A percentile compares a stretch with the other conserved stretches of the same genome.
Conservation (phyloP, 2,888 invertebrate genomes). For the Noctua fimbriata region DNA sequence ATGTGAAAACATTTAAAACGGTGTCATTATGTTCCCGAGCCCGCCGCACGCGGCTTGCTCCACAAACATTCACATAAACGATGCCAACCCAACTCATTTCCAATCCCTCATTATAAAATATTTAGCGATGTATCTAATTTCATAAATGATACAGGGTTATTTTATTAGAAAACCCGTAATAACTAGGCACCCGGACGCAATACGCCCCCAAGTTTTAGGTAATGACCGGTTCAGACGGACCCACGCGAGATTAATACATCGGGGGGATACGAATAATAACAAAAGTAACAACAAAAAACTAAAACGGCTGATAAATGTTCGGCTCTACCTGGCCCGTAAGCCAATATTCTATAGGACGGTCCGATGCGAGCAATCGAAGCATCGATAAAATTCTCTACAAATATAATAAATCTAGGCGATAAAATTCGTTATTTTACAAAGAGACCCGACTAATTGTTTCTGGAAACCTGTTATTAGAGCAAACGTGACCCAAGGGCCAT, state of each 20-base stretch:
- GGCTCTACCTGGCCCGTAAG: slow-evolving; percentile 83
- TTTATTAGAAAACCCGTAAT: slow-evolving; percentile 89
- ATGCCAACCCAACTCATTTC: slow-evolving; percentile 82
- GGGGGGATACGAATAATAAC: slow-evolving; percentile 87
- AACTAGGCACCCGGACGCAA: slow-evolving; percentile 88
- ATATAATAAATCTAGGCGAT: slow-evolving; percentile 89
- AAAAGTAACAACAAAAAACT: slow-evolving; percentile 87
- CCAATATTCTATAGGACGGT: slow-evolving; percentile 76
- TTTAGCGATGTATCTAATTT: slow-evolving; percentile 90
- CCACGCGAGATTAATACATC: slow-evolving; percentile 89
- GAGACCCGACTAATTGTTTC: slow-evolving; percentile 86
- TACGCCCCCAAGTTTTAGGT: slow-evolving; percentile 89
- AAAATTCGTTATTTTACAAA: slow-evolving; percentile 85
- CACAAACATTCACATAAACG: slow-evolving; percentile 79
- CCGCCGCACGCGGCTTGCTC: slow-evolving; percentile 75
- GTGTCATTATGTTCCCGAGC: slow-evolving; percentile 76
- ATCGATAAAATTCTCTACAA: slow-evolving; percentile 87
- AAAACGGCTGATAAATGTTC: slow-evolving; percentile 87
- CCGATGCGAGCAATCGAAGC: slow-evolving; percentile 78
- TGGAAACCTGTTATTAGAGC: slow-evolving; percentile 84
- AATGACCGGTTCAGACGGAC: slow-evolving; percentile 87
- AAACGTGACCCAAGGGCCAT: slow-evolving; percentile 76
- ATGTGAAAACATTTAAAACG: slow-evolving; percentile 74
- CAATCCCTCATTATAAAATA: slow-evolving; percentile 88
- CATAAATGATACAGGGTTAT: slow-evolving; percentile 87